Base-by-base conservation (phyloP, 2,113 vertebrate species). In the Dicentrarchus labrax region DNA sequence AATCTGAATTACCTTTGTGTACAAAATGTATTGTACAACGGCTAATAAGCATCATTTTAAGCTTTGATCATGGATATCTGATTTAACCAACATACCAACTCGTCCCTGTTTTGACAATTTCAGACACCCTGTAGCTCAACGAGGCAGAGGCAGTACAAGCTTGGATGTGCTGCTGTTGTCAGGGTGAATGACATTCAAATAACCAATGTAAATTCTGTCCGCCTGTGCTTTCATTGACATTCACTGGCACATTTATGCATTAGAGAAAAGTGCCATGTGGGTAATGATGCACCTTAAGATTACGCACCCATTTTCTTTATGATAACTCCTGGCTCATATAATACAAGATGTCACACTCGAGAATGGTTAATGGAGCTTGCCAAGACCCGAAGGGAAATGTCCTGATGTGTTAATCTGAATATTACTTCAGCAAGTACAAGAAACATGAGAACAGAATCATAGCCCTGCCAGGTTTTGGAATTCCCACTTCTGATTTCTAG, bases 371-470 rank as follows among this genome's bases (percentile, higher is more conserved):
- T 45, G 54, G 47, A 57, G 56, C 41, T 72, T 67, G 59, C 50
- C 48, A 75, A 65, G 54, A 75, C 9, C 59, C 6, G 0, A 39
- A 74, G 36, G 24, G 39, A 77, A 69, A 57, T 22, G 43, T 51
- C 22, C 68, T 50, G 19, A 5, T 5, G 22, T 65, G 36, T 62
- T 74, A 21, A 54, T 65, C 19, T 69, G 50, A 36, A 53, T 21
- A n/a, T 69, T 62, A 61, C 11, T 66, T 45, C 38, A 84, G 69
- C 48, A n/a, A 74, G 69, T 45, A 50, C 67, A 79, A 70, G 45
- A 50, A 54, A 85, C 36, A 57, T 60, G 51, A 73, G 64, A 69
- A 30, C n/a, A 57, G 21, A 59, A 72, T 60, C 36, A 64, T 22
- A 15, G 7, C 50, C 39, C 4, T 77, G 64, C 13, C 72, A 75